Percentiles rank a stretch among this genome's conserved stretches.
phyloP scores from a whole-genome alignment of 92 coral and sea anemone genomes.

The Plumapathes pennacea region DNA sequence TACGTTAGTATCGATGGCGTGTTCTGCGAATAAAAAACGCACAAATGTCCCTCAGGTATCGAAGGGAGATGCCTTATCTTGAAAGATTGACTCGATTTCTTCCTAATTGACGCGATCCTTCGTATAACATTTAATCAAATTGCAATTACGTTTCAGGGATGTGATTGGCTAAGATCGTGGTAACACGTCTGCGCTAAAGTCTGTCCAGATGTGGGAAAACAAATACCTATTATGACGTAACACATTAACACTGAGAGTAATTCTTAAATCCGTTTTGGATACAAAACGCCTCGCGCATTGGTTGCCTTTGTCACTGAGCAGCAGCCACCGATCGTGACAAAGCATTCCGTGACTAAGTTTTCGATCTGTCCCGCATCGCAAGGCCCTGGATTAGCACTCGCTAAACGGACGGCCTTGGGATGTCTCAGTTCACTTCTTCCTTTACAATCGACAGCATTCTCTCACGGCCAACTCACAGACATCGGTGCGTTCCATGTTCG shows the following conservation, averaged over 20 bases:
- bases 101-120: slow-evolving; percentile 61
- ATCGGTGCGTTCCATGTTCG: slow-evolving; percentile 68
- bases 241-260: slow-evolving; percentile 98
- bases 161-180: slow-evolving; percentile 60
- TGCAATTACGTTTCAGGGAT: slow-evolving; percentile 52
- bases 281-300: slow-evolving; percentile 88
- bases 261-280: slow-evolving; percentile 99
- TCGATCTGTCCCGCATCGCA: too few relatives aligned
- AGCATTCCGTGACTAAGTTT: too few relatives aligned
- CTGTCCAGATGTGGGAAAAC: slow-evolving; percentile 65
- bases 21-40: slow-evolving; percentile 46
- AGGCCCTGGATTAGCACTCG: too few relatives aligned
- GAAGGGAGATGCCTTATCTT: slow-evolving; percentile 57
- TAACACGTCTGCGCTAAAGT: slow-evolving; percentile 72
- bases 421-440: slow-evolving; percentile 88
- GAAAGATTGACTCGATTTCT: slow-evolving; percentile 59
- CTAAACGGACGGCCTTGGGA: too few relatives aligned
- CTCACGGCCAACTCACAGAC: slow-evolving; percentile 90
- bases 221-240: slow-evolving; percentile 88
- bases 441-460: slow-evolving; percentile 96
- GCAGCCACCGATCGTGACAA: too few relatives aligned
- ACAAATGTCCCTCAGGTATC: slow-evolving; percentile 65
- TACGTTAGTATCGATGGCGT: slow-evolving; percentile 61
- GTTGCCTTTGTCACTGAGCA: slow-evolving; percentile 78
- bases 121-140: slow-evolving; percentile 91